Evolutionary conservation across 2,797 vertebrate species (phyloP), one percentile per base, ranked within the genome.

Genomic region (Saxicola maurus): DNA sequence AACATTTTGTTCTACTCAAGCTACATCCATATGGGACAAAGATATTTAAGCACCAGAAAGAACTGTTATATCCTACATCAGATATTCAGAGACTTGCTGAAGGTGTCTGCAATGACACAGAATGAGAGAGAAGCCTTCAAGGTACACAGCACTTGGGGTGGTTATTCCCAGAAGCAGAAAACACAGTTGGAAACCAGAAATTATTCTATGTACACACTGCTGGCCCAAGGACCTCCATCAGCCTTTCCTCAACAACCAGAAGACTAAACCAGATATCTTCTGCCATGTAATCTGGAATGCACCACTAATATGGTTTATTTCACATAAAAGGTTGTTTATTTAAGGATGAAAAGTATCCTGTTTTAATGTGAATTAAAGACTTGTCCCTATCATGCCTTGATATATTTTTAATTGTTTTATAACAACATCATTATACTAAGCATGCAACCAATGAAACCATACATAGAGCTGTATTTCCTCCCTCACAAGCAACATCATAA

Each of bases 151-250:
- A 7, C 10, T 31, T 19, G 12, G 20, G 13, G 35, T 19, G 4
- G 17, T 12, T 7, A 17, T 20, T 38, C 35, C 52, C 40, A 64
- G 17, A 31, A 62, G 33, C 2, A 72, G 30, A 48, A 68, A 85
- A 65, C 9, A 53, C 17, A 55, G 10, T 1, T 7, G 2, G 46
- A 73, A 59, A 33, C 6, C 24, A 69, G 51, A 59, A 75, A 25
- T 30, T 9, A 27, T 13, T 24, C 55, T 8, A 24, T 6, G 17
- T 1, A 2, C 3, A 2, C 2, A 0, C 5, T 33, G 13, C 31
- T 55, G 5, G 18, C 14, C 4, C 13, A 65, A 59, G 33, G 2
- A 11, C 7, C 19, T 66, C 28, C 52, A 11, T 17, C 48, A 72
- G 7, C 19, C 20, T 65, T 55, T 59, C 49, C 7, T 43, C 53